Conservation (phyloP, 2,888 invertebrate species). For the Chrysolina oricalcia region DNA sequence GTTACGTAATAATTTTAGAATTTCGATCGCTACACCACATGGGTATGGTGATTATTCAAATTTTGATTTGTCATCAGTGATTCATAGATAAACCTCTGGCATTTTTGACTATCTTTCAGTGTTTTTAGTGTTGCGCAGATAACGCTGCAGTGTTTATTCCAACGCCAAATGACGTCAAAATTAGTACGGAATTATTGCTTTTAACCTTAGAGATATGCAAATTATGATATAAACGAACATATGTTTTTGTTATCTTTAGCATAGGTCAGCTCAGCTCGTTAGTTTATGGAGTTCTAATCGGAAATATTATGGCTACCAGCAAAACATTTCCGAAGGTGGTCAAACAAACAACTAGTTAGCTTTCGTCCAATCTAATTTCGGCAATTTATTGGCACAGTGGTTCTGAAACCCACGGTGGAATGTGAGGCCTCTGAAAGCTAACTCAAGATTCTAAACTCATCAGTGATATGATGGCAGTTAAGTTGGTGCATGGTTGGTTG, state of each 20-base stretch:
- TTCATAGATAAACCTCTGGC: background rate
- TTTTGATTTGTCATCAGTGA: constrained; percentile 17
- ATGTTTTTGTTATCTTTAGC: constrained; percentile 28
- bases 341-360: background rate
- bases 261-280: constrained; percentile 23
- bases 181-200: constrained; percentile 7
- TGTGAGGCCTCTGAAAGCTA: no score
- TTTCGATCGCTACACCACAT: constrained; percentile 13
- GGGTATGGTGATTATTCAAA: background rate
- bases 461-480: no score
- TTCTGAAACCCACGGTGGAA: no score
- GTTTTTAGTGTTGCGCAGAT: background rate
- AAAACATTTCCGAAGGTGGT: constrained; percentile 3
- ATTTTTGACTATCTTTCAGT: background rate
- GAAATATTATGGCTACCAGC: constrained; percentile 2
- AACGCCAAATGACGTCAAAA: constrained; percentile 26
- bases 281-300: constrained; percentile 1
- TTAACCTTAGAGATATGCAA: constrained; percentile 30
- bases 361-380: background rate
- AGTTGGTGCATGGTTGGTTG: no score
- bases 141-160: constrained; percentile 28
- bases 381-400: no score
- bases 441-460: no score
- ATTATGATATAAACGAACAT: constrained; percentile 24
- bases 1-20: constrained; percentile 11